Base-by-base conservation (phyloP, 2,888 invertebrate species). In the Smittia sp. region DNA sequence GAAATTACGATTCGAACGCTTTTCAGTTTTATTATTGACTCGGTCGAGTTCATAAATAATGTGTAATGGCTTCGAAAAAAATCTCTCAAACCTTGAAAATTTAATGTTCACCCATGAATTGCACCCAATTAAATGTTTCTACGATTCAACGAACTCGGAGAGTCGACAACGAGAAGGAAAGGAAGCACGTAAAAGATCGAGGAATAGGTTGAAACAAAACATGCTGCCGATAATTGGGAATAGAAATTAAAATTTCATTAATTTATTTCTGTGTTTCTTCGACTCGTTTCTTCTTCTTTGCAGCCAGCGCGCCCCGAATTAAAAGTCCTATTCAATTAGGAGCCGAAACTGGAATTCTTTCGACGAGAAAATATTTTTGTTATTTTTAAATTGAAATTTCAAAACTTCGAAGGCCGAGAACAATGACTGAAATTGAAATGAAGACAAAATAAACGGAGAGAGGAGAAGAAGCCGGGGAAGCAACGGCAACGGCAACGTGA, bases 291-390 rank as follows among this genome's bases (percentile, higher is more conserved):
- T 11, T 6, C 46, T 46, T 13, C 15, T 46, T 46, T 46, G n/a
- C 7, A 58, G 1, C 18, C 20, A 52, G 15, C 24, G 24, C n/a
- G n/a, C n/a, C n/a, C 20, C 22, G 62, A 70, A 70, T 70, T 25
- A 70, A n/a, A 70, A 70, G 70, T 70, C 70, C 70, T 25, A 72
- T 72, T 72, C 72, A 72, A 72, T 72, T 72, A 72, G 38, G 38
- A 20, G 4, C 22, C 20, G 7, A 58, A 58, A 58, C 6, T 18
- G 13, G 18, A 20, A 20, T 18, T 52, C 7, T 52, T 6, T 58
- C 58, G n/a, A 58, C 58, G 22, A 22, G 22, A 58, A 58, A 58
- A 58, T 20, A 52, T 72, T 63, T 24, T 63, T 27, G 25, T 27
- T 63, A 63, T 27, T 27, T 27, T 63, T 27, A 25, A 72, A 72